Evolutionary conservation across 2,888 invertebrate species (phyloP), one percentile per base, ranked within the genome.

Genomic region (Sepiola atlantica): DNA sequence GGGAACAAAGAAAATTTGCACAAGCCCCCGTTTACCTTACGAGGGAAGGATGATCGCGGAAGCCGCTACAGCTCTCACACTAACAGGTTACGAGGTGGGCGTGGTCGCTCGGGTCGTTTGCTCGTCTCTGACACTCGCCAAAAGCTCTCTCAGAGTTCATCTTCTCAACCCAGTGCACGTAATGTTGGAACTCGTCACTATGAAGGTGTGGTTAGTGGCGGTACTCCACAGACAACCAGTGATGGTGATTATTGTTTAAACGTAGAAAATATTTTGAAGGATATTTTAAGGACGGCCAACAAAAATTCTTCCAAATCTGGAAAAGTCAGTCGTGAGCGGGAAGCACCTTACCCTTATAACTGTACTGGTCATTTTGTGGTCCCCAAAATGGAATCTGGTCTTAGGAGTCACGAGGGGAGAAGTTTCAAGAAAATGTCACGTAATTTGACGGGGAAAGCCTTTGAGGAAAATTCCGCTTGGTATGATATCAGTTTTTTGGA

Each of bases 1-100:
- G 92, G 92, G 24, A 92, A 92, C 35, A 92, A 92, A 55, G 92
- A 92, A 16, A 92, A 92, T 54, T 28, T 92, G 54, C 92, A 77
- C 14, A 77, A 77, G 77, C n/a, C 77, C 32, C 77, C n/a, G n/a
- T 77, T 77, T 16, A n/a, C n/a, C n/a, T n/a, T 77, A 4, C n/a
- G 77, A n/a, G 77, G 77, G 0, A 77, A 77, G 77, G 77, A 77
- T 16, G 77, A 77, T 77, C 77, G n/a, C n/a, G 77, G 77, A 32
- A 77, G 77, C 77, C n/a, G n/a, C 16, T n/a, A 77, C n/a, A 16
- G n/a, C n/a, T 77, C 77, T 18, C 77, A 77, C 14, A 16, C 16
- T 77, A 77, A 77, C 77, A n/a, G 77, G 77, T 77, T 77, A 32
- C n/a, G 77, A n/a, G n/a, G 77, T 77, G 77, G 77, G 77, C 77